phyloP scores from a whole-genome alignment of 2,888 invertebrate species.

The Archaeoteleia sp. region DNA sequence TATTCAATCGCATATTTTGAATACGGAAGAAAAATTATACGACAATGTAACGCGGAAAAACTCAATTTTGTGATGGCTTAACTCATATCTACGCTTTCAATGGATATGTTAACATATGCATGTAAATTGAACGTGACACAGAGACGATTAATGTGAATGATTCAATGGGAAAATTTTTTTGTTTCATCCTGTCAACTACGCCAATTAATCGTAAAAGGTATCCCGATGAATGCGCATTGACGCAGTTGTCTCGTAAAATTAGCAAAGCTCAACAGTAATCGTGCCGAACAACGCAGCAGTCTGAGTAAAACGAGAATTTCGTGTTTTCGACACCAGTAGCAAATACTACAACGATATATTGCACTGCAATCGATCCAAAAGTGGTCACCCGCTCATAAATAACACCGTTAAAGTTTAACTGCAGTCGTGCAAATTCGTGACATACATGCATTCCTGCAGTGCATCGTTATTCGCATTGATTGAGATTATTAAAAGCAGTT shows the following conservation, averaged over 20 bases:
- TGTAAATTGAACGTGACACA: no score
- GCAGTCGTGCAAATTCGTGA: slow-evolving; percentile 34
- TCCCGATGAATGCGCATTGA: slow-evolving; percentile 20
- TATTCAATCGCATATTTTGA: no score
- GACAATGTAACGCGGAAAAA: no score
- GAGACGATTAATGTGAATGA: no score
- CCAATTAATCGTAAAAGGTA: slow-evolving; percentile 32
- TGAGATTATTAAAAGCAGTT: slow-evolving; percentile 14
- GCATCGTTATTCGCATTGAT: slow-evolving; percentile 5
- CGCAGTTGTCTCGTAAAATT: slow-evolving; percentile 40
- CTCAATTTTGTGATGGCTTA: no score
- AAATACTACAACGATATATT: slow-evolving; percentile 46
- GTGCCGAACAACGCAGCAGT: slow-evolving; percentile 24
- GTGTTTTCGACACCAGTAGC: slow-evolving; percentile 41
- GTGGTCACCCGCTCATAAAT: slow-evolving; percentile 39
- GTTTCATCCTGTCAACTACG: slow-evolving; percentile 11
- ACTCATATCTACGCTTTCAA: no score
- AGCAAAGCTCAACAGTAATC: slow-evolving; percentile 43
- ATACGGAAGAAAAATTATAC: no score
- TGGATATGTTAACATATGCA: no score
- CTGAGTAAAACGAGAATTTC: slow-evolving; percentile 43
- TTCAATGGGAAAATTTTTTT: not conserved
- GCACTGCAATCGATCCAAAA: slow-evolving; percentile 41
- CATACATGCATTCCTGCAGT: slow-evolving; percentile 18
- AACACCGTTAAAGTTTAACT: slow-evolving; percentile 44